Evolutionary conservation across 2,797 vertebrate genomes (phyloP), one percentile per base, ranked within the genome.

Genomic region (Platyrinchus mystaceus): DNA sequence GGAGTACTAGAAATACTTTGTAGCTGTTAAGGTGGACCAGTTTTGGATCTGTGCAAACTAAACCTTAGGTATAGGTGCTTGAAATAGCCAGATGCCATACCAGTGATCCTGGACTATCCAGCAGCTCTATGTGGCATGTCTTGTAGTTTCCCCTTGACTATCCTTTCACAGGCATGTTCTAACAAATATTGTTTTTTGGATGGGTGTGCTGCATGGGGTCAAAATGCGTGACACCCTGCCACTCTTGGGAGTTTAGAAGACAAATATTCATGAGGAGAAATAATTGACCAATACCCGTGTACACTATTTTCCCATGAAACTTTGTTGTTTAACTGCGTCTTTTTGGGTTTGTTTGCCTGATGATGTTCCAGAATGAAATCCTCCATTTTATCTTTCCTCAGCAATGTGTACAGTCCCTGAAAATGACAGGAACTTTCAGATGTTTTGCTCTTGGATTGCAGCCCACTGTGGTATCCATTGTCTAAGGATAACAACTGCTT

Each of bases 91-190:
- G 36, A 50, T 44, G 64, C 55, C 5, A 1, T 44, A 13, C 53
- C 43, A 44, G 79, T 55, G 19, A 12, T 55, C 52, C 15, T 52
- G 62, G 32, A 8, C 78, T 63, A 3, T 37, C 44, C 60, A 18
- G 47, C 1, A 8, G 18, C 52, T 26, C 32, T 3, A 0, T 30
- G 21, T 10, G 12, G 10, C 2, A 0, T 50, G 39, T 53, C 47
- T 66, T 80, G 19, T n/a, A 43, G 19, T 56, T 77, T 92, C 23
- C 44, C 14, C 20, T 50, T 80, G 58, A 28, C 26, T 55, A 4
- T 56, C 10, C 34, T 89, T 82, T 80, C 28, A 32, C 7, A 67
- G 28, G 46, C 8, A 5, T 19, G 6, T 36, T 71, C 78, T 64
- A 34, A 77, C 13, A 67, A 46, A 36, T 53, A 28, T 10, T 37